Percentiles rank a stretch among this genome's conserved stretches.
These are phyloP conservation scores for Allacma fusca DNA, from an alignment of 2,888 invertebrate species.

Conservation along the genomic window DNA sequence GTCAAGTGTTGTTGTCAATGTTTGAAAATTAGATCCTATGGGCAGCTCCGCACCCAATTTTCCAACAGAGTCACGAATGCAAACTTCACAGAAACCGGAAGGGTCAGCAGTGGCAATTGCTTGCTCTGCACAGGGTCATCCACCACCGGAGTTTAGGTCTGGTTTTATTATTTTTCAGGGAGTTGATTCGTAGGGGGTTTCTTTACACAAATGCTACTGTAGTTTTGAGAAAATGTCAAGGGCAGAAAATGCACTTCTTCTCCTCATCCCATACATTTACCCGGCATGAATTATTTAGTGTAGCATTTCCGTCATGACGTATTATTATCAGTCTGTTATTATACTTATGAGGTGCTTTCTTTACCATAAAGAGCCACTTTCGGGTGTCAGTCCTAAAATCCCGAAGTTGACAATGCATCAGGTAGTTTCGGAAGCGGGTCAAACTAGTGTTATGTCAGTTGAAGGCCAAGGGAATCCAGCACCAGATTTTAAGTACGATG, in stretches of 20 bases:
- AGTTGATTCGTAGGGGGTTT: background rate
- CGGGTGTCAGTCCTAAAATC: slow-evolving; percentile 57
- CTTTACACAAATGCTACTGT: no score
- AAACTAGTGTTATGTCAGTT: slow-evolving; percentile 51
- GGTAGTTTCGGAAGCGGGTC: slow-evolving; percentile 41
- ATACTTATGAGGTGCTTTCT: background rate
- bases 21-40: slow-evolving; percentile 72
- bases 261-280: background rate
- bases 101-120: slow-evolving; percentile 37
- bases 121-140: slow-evolving; percentile 63
- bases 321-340: no score
- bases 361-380: slow-evolving; percentile 52
- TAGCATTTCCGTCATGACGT: no score
- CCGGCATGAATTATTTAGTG: no score
- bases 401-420: slow-evolving; percentile 57
- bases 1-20: background rate
- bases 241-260: slow-evolving; percentile 9
- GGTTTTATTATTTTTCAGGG: background rate
- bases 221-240: background rate
- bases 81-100: slow-evolving; percentile 51
- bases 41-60: slow-evolving; percentile 79
- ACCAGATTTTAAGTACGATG: slow-evolving; percentile 33
- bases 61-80: slow-evolving; percentile 66
- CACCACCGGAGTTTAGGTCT: slow-evolving; percentile 58
- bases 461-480: slow-evolving; percentile 51